Conservation (phyloP, 1,140 invertebrate genomes). For the Theocolax elegans region DNA sequence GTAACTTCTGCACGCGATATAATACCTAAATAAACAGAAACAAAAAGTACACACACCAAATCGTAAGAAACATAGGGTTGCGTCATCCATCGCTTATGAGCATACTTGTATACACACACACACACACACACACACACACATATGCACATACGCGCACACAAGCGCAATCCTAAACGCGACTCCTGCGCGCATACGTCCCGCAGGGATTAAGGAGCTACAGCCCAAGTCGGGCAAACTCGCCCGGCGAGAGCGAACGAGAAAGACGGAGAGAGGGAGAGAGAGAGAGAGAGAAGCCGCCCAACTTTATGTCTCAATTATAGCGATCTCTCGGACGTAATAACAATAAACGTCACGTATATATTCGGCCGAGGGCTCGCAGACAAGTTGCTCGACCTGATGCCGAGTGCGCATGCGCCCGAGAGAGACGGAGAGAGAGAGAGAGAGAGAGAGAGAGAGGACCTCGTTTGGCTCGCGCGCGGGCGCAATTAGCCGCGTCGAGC, state of each 20-base stretch:
- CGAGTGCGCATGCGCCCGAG: background rate
- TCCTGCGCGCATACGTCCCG: slow-evolving; percentile 24
- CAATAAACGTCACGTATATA: slow-evolving; percentile 60
- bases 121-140: background rate
- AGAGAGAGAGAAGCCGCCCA: background rate
- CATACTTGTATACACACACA: background rate
- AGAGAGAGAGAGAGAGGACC: slow-evolving; percentile 43
- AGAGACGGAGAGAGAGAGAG: background rate
- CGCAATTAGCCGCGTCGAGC: slow-evolving; percentile 54
- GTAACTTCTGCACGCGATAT: too few relatives aligned
- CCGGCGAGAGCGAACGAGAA: background rate
- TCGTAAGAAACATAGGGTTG: background rate
- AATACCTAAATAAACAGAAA: too few relatives aligned
- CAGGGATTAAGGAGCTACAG: slow-evolving; percentile 25
- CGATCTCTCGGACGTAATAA: slow-evolving; percentile 54
- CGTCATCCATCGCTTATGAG: background rate
- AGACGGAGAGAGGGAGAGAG: background rate
- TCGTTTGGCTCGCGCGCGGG: slow-evolving; percentile 52
- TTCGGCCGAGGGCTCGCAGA: slow-evolving; percentile 37
- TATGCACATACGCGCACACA: background rate
- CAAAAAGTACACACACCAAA: too few relatives aligned
- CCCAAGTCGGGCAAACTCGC: slow-evolving; percentile 9
- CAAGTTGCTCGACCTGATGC: background rate
- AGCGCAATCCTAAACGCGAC: background rate
- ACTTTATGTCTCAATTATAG: slow-evolving; percentile 61